Evolutionary conservation across 2,888 invertebrate genomes (phyloP), one percentile per base, ranked within the genome.

Genomic region (Apantesis nais): DNA sequence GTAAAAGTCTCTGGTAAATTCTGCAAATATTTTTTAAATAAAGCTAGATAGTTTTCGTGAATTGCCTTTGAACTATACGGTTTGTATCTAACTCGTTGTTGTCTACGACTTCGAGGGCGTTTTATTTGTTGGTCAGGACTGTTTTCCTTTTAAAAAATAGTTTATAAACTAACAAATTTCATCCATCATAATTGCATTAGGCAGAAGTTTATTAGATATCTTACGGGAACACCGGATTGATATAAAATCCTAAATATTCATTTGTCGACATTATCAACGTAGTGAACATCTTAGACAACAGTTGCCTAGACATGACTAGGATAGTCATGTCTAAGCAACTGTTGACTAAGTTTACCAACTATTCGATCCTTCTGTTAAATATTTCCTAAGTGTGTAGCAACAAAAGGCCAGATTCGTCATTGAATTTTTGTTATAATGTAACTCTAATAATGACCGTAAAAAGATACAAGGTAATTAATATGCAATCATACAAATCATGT

Each of bases 401-500:
- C 2, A 25, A 58, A 58, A 58, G 16, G 29, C 16, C 29, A 58
- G 16, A 25, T 58, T 58, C 29, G 58, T 58, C 58, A 58, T 58
- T 11, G n/a, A 58, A 58, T 58, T 29, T 55, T 58, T 25, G 58
- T 29, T 29, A 16, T 58, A 58, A 58, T 29, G 58, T 58, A 58
- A 58, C 58, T 58, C 16, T 58, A 58, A 58, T 58, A 58, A 58
- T 58, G 58, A 58, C 58, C 58, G 58, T 58, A 58, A 58, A 63
- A 44, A 44, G 31, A 44, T 44, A 63, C 41, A 63, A 63, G 31
- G 44, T 63, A 63, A 63, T 44, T 44, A 63, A 16, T 44, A 9
- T 63, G 44, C 44, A 44, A 63, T 63, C 44, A 44, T 63, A 63
- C 44, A 44, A 29, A 63, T 44, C 31, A 41, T 44, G 44, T 63